Percentiles rank a stretch among this genome's conserved stretches.
Evolutionary conservation across 2,888 invertebrate species (phyloP).

Genomic region (Anoncus sp.): DNA sequence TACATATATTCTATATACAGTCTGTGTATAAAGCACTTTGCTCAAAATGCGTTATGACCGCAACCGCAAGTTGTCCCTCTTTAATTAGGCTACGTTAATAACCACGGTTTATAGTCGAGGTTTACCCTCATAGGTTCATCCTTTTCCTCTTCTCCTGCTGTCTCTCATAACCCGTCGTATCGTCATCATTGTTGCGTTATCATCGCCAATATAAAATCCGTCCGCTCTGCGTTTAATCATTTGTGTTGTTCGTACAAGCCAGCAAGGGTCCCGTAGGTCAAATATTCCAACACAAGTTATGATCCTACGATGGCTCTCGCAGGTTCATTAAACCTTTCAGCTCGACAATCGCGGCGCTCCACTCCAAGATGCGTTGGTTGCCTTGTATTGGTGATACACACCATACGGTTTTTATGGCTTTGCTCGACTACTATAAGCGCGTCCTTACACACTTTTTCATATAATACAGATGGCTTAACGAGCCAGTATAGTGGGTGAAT

Average conservation of each 20-base stretch:
- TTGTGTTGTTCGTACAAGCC: background rate
- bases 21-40: constrained; percentile 62
- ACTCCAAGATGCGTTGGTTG: too few relatives aligned
- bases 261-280: background rate
- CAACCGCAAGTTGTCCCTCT: constrained; percentile 66
- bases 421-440: too few relatives aligned
- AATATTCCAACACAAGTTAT: too few relatives aligned
- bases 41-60: constrained; percentile 62
- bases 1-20: constrained; percentile 9
- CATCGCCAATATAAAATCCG: constrained; percentile 33
- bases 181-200: constrained; percentile 8
- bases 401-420: too few relatives aligned
- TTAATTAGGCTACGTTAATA: constrained; percentile 67
- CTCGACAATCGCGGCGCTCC: too few relatives aligned
- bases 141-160: constrained; percentile 1
- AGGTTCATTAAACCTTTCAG: too few relatives aligned
- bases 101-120: constrained; percentile 52
- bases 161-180: constrained; percentile 13
- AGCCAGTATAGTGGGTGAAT: too few relatives aligned
- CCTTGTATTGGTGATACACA: too few relatives aligned
- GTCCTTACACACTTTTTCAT: too few relatives aligned
- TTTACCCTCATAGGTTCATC: background rate
- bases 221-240: background rate
- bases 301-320: too few relatives aligned
- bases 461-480: too few relatives aligned